Base-by-base conservation (phyloP, 2,888 invertebrate genomes). In the Athripsodes cinereus region DNA sequence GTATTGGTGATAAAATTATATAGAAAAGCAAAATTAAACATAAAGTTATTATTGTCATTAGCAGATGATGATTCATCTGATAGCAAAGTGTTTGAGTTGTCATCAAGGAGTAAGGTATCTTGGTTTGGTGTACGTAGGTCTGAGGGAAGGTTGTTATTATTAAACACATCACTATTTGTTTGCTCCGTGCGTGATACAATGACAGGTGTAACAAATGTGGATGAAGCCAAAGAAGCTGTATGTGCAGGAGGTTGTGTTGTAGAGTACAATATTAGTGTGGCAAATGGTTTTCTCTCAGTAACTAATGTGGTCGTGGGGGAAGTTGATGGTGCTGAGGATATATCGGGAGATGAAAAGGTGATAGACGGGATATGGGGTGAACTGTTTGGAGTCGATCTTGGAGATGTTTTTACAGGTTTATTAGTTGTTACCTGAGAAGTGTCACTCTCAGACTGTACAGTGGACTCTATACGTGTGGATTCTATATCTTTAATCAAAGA, bases 371-470 rank as follows among this genome's bases (percentile, higher is more conserved):
- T 53, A 55, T 58, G 53, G 52, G 26, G 44, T 60, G 60, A 51
- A 22, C 31, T 55, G 35, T 22, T 48, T 49, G 34, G 49, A 21
- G 55, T 54, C 10, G 54, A 31, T 46, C 54, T 50, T 13, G 50
- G 31, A 71, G 74, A 75, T 70, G 68, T 71, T 72, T 78, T 76
- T 78, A 78, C 78, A 78, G 70, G 68, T 72, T 74, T 74, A 75
- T 71, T 74, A 70, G 69, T 71, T 67, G 72, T 62, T 60, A 62
- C 59, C 53, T 57, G 62, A 62, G 62, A 57, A 34, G 26, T 35
- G 51, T 58, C 26, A 48, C 58, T 61, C 61, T 63, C 60, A 55
- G 62, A 52, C 62, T 62, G 64, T 64, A 60, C 64, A 62, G 55
- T 55, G 56, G 63, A 60, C 46, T 48, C 55, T 46, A 51, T 54